phyloP scores from a whole-genome alignment of 2,888 invertebrate genomes.

The Heliconius aoede region DNA sequence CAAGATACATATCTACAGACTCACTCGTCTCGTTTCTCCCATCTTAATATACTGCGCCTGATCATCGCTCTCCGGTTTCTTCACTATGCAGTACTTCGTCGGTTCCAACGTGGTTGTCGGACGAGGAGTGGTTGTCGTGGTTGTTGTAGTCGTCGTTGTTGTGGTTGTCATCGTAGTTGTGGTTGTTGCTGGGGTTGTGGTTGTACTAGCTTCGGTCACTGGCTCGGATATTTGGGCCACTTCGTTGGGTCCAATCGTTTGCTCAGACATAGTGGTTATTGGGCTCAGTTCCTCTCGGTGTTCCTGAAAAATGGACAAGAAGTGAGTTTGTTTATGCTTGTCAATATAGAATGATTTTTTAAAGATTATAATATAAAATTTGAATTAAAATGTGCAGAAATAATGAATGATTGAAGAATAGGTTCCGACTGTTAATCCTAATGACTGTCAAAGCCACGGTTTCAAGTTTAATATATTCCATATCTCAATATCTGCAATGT shows the following conservation, averaged over 20 bases:
- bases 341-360: neutral
- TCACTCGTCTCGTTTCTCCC: slow-evolving; percentile 93
- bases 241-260: slow-evolving; percentile 72
- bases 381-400: too few relatives aligned
- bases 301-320: slow-evolving; percentile 55
- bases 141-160: slow-evolving; percentile 72
- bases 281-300: slow-evolving; percentile 69
- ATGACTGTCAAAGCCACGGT: too few relatives aligned
- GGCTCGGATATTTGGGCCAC: slow-evolving; percentile 76
- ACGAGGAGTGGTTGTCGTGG: slow-evolving; percentile 77
- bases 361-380: too few relatives aligned
- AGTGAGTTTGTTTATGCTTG: neutral
- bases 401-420: too few relatives aligned
- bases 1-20: slow-evolving; percentile 51
- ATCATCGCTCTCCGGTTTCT: slow-evolving; percentile 91
- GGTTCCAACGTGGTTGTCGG: slow-evolving; percentile 85
- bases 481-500: too few relatives aligned
- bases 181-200: slow-evolving; percentile 63
- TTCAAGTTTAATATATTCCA: too few relatives aligned
- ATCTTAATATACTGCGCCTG: slow-evolving; percentile 90
- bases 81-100: slow-evolving; percentile 90
- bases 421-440: too few relatives aligned
- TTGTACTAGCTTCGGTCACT: slow-evolving; percentile 65
- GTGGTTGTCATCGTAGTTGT: slow-evolving; percentile 69
- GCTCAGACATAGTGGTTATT: slow-evolving; percentile 77